Conservation (phyloP, 2,888 invertebrate genomes). For the Athrips mouffetella region DNA sequence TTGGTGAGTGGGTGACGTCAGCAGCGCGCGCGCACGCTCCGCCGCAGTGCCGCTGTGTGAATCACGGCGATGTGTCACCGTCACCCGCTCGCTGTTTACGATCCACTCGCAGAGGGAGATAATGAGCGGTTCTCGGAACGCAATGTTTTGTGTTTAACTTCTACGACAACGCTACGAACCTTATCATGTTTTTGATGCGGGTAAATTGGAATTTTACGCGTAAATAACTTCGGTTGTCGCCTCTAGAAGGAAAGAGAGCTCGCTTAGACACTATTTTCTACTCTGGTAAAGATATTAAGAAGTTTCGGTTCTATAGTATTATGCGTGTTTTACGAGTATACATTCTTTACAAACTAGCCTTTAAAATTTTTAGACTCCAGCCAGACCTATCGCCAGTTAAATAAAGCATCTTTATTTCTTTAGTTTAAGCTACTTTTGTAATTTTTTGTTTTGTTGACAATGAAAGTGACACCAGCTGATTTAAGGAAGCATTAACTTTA, state of each 20-base stretch:
- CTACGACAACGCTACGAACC: conserved; percentile 21
- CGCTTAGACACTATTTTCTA: no score
- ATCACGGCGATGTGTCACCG: conserved; percentile 70
- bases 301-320: no score
- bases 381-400: no score
- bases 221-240: not conserved
- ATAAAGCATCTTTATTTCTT: no score
- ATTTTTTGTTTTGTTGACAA: no score
- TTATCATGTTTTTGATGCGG: conserved; percentile 21
- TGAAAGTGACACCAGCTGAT: no score
- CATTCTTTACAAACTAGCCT: no score
- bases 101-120: conserved; percentile 38
- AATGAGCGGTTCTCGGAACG: conserved; percentile 46
- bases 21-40: conserved; percentile 57
- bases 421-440: no score
- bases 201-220: not conserved
- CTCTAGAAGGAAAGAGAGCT: no score
- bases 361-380: no score
- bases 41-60: conserved; percentile 50
- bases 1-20: conserved; percentile 72
- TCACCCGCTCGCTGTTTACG: conserved; percentile 38
- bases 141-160: conserved; percentile 39
- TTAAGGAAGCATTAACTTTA: no score
- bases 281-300: no score
- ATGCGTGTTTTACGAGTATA: not conserved